Conservation (phyloP, 1,140 invertebrate species). For the Triops longicaudatus region DNA sequence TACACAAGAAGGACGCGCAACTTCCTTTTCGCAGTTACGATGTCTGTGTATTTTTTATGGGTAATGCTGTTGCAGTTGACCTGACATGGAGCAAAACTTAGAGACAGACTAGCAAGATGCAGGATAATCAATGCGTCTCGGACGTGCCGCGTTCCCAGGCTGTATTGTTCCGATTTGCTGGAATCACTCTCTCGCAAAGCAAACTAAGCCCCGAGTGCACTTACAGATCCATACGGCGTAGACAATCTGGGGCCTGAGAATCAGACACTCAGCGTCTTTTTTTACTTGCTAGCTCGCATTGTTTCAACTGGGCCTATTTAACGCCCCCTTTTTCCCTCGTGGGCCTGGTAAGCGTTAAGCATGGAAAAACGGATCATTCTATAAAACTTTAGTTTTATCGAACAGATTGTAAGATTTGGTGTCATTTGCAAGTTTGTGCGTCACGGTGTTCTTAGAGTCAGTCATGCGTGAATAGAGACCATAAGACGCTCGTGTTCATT, state of each 20-base stretch:
- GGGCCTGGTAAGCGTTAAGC: too few species aligned
- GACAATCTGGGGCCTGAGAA: neutral
- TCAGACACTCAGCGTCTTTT: neutral
- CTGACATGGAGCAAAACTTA: neutral
- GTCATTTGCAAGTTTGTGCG: too few species aligned
- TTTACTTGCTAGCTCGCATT: neutral
- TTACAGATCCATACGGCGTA: neutral
- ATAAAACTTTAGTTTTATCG: too few species aligned
- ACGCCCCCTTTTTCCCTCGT: neutral
- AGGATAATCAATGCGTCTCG: neutral
- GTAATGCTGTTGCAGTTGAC: neutral
- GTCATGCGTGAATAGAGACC: too few species aligned
- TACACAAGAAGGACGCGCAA: too few species aligned
- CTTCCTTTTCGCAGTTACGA: too few species aligned
- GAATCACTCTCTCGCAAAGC: neutral
- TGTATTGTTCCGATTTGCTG: neutral
- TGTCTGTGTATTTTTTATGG: too few species aligned
- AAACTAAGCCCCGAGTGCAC: neutral
- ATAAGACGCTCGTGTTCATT: too few species aligned
- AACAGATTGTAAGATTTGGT: too few species aligned
- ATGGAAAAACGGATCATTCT: too few species aligned
- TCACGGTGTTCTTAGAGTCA: too few species aligned
- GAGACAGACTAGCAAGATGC: neutral
- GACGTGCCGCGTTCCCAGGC: neutral
- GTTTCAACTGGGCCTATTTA: neutral